Conservation (phyloP, 2,888 invertebrate species). For the Gari tellinella region DNA sequence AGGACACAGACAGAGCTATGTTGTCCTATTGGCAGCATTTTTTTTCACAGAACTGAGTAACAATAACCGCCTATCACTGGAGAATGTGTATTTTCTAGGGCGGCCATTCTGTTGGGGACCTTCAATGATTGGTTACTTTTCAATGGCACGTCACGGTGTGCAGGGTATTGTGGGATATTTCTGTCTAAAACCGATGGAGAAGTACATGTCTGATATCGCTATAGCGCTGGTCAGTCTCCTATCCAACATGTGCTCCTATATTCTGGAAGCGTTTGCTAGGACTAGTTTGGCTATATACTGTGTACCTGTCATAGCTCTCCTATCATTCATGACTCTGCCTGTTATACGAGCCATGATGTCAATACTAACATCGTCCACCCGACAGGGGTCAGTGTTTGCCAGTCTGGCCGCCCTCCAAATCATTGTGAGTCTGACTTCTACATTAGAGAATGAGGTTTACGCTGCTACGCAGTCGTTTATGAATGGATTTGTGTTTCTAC, state of each 20-base stretch:
- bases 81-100: slow-evolving; percentile 46
- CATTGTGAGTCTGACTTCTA: slow-evolving; percentile 18
- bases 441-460: slow-evolving; percentile 34
- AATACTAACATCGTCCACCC: slow-evolving; percentile 30
- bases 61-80: slow-evolving; percentile 28
- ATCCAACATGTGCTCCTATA: slow-evolving; percentile 27
- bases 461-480: slow-evolving; percentile 32
- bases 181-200: slow-evolving; percentile 27
- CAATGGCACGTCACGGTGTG: slow-evolving; percentile 21
- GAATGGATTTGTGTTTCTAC: slow-evolving; percentile 51
- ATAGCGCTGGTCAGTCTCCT: slow-evolving; percentile 37
- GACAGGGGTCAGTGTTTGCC: slow-evolving; percentile 53
- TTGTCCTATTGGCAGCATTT: slow-evolving; percentile 33
- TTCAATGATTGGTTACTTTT: slow-evolving; percentile 34
- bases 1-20: slow-evolving; percentile 31
- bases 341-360: slow-evolving; percentile 57
- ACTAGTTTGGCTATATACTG: slow-evolving; percentile 33
- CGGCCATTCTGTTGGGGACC: slow-evolving; percentile 57
- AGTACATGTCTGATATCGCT: slow-evolving; percentile 31
- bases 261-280: slow-evolving; percentile 35
- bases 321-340: slow-evolving; percentile 40
- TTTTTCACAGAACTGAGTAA: slow-evolving; percentile 28
- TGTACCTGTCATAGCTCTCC: slow-evolving; percentile 31
- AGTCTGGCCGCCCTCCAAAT: slow-evolving; percentile 39
- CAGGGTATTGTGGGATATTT: slow-evolving; percentile 25